Evolutionary conservation across 2,888 invertebrate genomes (phyloP).

Genomic region (Noctua fimbriata): DNA sequence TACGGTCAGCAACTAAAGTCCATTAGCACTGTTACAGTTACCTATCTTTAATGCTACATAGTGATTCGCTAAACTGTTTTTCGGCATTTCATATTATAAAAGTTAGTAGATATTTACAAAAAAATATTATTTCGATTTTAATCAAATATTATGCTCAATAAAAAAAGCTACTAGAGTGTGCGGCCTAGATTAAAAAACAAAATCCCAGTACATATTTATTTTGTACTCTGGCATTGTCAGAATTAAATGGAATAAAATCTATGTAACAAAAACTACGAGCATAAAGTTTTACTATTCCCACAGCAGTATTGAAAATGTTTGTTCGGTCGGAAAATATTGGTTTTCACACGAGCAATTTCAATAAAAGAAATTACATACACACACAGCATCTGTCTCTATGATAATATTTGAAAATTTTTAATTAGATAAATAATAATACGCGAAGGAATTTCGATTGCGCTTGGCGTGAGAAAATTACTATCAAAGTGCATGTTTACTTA

Average conservation of each 20-base stretch:
- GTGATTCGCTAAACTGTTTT: background rate
- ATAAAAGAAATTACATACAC: slow-evolving; percentile 8
- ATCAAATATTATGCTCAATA: background rate
- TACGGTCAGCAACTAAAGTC: background rate
- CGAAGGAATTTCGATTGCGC: slow-evolving; percentile 23
- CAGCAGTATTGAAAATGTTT: slow-evolving; percentile 12
- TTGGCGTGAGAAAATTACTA: slow-evolving; percentile 8
- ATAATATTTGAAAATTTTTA: slow-evolving; percentile 16
- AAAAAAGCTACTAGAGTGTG: background rate
- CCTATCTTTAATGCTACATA: background rate
- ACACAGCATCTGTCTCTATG: background rate
- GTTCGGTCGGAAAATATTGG: slow-evolving; percentile 22
- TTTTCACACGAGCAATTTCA: slow-evolving; percentile 6
- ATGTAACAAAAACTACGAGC: slow-evolving; percentile 18
- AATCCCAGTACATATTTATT: background rate
- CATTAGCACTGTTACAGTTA: background rate
- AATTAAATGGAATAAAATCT: slow-evolving; percentile 17
- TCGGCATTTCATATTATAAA: background rate
- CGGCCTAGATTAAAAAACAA: background rate
- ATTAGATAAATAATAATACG: background rate
- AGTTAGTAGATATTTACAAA: background rate
- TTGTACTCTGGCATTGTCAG: background rate
- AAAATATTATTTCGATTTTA: background rate
- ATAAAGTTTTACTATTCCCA: slow-evolving; percentile 14
- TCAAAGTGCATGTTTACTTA: background rate